Conservation (phyloP, 2,113 vertebrate genomes). For the Scortum barcoo region DNA sequence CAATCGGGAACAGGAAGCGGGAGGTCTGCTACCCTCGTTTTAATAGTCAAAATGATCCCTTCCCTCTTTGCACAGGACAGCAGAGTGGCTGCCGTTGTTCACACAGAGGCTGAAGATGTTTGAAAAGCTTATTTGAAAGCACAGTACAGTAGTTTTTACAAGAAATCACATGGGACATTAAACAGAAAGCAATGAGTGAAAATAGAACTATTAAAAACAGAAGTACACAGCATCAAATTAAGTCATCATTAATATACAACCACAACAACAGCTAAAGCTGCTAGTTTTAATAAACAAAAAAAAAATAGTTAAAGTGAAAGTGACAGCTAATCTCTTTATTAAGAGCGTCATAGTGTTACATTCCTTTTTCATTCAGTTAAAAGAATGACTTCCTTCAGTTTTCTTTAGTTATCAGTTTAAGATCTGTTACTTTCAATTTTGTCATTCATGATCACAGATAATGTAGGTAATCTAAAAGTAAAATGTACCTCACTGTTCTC, state of each 20-base stretch:
- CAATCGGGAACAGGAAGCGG: fast-evolving
- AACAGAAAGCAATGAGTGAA: background rate
- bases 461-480: background rate
- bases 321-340: background rate
- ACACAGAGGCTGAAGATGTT: background rate
- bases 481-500: background rate
- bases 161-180: background rate
- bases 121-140: conserved; percentile 6
- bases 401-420: background rate
- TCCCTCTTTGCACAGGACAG: background rate
- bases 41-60: background rate
- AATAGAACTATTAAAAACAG: background rate
- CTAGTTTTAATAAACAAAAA: background rate
- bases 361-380: background rate
- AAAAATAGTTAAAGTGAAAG: background rate
- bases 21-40: too few relatives aligned
- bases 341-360: background rate
- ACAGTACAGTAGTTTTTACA: conserved; percentile 9
- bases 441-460: background rate
- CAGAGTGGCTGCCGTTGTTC: background rate
- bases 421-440: background rate
- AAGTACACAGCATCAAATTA: background rate
- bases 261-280: background rate
- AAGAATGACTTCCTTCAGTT: background rate
- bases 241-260: background rate